Percentiles rank a stretch among this genome's conserved stretches.
Conservation (phyloP, 2,888 invertebrate species). For the Carabus problematicus region DNA sequence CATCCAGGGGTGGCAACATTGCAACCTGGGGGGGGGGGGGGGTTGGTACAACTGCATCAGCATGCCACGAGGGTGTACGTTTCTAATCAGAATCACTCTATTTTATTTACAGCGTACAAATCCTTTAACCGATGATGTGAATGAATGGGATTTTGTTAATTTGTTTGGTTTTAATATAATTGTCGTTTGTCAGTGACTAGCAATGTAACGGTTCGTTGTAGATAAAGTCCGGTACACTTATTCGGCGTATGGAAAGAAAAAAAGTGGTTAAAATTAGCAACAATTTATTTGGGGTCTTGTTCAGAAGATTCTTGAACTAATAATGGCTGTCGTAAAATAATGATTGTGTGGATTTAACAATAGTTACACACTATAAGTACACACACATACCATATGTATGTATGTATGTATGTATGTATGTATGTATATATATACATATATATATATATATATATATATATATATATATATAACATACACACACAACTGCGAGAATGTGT, state of each 20-base stretch:
- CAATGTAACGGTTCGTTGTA: background rate
- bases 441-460: no score
- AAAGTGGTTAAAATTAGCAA: constrained; percentile 6
- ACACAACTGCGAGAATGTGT: no score
- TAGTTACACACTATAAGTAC: background rate
- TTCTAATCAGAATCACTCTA: constrained; percentile 37
- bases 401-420: no score
- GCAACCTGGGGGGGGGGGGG: background rate
- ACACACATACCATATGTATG: no score
- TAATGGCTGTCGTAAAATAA: background rate
- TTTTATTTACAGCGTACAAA: constrained; percentile 43
- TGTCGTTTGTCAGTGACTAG: constrained; percentile 13
- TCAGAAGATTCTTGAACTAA: background rate
- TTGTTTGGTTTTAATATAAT: constrained; percentile 32
- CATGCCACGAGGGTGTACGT: constrained; percentile 23
- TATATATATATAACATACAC: no score
- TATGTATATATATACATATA: no score
- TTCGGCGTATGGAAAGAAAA: no score
- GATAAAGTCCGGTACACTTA: no score
- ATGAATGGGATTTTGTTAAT: constrained; percentile 15
- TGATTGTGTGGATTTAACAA: constrained; percentile 11
- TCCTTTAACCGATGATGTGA: constrained; percentile 38
- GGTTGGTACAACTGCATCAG: background rate
- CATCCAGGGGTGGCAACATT: constrained; percentile 7
- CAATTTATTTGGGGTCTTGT: background rate